A percentile compares a stretch with the other conserved stretches of the same genome.
These are phyloP conservation scores for Catocala sponsa DNA, from an alignment of 2,888 invertebrate genomes.

Conservation along the genomic window DNA sequence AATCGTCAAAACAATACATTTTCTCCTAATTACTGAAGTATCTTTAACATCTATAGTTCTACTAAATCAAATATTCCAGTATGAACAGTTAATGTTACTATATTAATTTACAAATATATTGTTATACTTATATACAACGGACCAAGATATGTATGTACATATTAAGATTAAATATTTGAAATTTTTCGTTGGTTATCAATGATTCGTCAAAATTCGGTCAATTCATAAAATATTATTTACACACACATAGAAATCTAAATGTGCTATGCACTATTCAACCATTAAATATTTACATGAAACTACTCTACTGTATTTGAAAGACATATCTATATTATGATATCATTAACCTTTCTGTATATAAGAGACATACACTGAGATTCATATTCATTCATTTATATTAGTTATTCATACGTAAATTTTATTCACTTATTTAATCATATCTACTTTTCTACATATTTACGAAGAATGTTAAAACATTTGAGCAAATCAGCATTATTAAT, in stretches of 20 bases:
- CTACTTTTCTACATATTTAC: constrained; percentile 47
- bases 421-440: constrained; percentile 24
- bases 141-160: constrained; percentile 76
- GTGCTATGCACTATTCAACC: constrained; percentile 75
- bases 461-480: constrained; percentile 70
- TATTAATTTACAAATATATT: constrained; percentile 54
- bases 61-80: constrained; percentile 44
- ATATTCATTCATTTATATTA: constrained; percentile 27
- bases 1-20: constrained; percentile 55
- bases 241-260: constrained; percentile 54
- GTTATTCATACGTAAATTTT: constrained; percentile 17
- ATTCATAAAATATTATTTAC: constrained; percentile 63
- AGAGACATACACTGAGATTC: constrained; percentile 42
- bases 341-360: constrained; percentile 31
- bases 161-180: constrained; percentile 56
- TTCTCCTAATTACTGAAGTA: constrained; percentile 45
- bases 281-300: constrained; percentile 58
- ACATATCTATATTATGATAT: constrained; percentile 30
- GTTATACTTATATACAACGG: constrained; percentile 66
- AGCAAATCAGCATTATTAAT: constrained; percentile 75
- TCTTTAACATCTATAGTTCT: constrained; percentile 42
- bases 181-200: constrained; percentile 68
- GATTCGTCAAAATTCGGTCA: constrained; percentile 63
- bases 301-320: constrained; percentile 45
- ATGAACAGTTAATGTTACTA: constrained; percentile 45